Base-by-base conservation (phyloP, 2,888 invertebrate genomes). In the Furcula furcula region DNA sequence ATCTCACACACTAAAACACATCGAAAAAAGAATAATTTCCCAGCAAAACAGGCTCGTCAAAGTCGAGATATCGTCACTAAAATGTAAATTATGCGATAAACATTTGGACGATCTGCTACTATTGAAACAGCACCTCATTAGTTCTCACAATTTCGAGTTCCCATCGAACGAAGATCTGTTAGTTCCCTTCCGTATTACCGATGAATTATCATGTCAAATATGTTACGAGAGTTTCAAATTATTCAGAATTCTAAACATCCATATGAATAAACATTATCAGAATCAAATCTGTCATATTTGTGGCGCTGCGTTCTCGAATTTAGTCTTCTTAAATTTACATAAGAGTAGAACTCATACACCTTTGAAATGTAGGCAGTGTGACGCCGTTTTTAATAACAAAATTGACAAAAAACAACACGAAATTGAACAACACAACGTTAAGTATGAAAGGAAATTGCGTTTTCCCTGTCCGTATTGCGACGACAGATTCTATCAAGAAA, bases 271-370 rank as follows among this genome's bases (percentile, higher is more conserved):
- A 26, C 86, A 88, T 62, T 87, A 51, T 36, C 77, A 79, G 31
- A 86, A 81, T 7, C 78, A 83, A 36, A 75, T 86, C 0, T 88
- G 87, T 13, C 74, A 86, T 38, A 62, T 81, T 0, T 88, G 87
- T 23, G 87, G 87, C 0, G 69, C 77, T 0, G 82, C 78, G 0
- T 88, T 86, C 36, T 74, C 85, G 0, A 85, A 76, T 58, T 55
- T 79, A 23, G 76, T 79, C 0, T 82, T 83, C 41, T 40, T 84
- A 9, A 87, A 80, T 48, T 45, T 83, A 1, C 86, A 86, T 23
- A 80, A 70, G 38, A 74, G 66, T 0, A 52, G 85, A 4, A 65
- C 67, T 0, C 86, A 86, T 23, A 58, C 64, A 0, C 57, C 56
- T 0, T 49, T 76, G 0, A 37, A 42, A 1, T 88, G 87, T 25